Evolutionary conservation across 2,113 vertebrate species (phyloP), one percentile per base, ranked within the genome.

Genomic region (Antechinus flavipes): DNA sequence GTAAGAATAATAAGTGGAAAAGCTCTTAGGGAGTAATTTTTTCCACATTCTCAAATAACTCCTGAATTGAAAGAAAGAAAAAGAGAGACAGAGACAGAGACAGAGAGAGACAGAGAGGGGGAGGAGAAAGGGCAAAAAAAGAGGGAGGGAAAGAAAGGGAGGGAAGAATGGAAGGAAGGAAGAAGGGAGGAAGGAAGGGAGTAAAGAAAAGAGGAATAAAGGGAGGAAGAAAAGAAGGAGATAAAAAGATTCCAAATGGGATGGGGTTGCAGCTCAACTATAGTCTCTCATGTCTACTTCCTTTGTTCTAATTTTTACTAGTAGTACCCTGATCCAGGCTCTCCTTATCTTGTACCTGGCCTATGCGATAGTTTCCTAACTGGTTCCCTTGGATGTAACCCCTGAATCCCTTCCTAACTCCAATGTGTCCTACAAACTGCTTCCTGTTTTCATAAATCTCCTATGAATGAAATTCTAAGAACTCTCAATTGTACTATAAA

Each of bases 1-100:
- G n/a, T 2, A n/a, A 42, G 68, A 84, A 84, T 84, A 84, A 84
- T 84, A 84, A 84, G n/a, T 30, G 22, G n/a, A 84, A 84, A 16
- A 84, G 2, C 1, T 0, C 14, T 5, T 0, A 7, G 7, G 0
- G 2, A 84, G 7, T 35, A 52, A 4, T 30, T 90, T 68, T 54
- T 68, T 47, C 46, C 35, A 92, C 52, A 9, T 6, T 24, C 6
- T 0, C 30, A 91, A 47, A 19, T 3, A 8, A 0, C 8, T 47
- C 47, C 90, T 50, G 3, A 12, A 84, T 76, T 68, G 14, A 58
- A 58, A 58, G 27, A 58, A 58, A 58, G 3, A 58, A 58, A 58
- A 58, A 49, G 5, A 49, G 49, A 49, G 49, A 49, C 4, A 49
- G 49, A 49, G 49, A 49, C 49, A 49, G 5, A 49, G 49, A 49